phyloP scores from a whole-genome alignment of 2,113 vertebrate genomes.

The Gobio gobio region DNA sequence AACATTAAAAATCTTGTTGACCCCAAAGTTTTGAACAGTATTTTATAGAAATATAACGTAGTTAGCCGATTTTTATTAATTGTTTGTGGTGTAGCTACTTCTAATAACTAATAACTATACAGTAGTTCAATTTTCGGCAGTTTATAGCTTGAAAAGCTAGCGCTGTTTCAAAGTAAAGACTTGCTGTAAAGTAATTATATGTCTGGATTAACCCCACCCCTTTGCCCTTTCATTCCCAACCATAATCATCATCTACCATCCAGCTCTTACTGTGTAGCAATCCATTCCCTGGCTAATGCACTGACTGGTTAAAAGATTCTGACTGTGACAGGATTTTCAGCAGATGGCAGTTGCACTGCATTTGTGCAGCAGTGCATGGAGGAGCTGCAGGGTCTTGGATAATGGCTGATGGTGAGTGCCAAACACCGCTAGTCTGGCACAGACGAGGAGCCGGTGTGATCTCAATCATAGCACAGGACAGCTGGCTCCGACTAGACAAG shows the following conservation, averaged over 20 bases:
- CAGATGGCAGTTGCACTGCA: constrained; percentile 62
- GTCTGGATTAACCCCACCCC: background rate
- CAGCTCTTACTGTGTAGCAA: background rate
- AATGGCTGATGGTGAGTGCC: constrained; percentile 44
- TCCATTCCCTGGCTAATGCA: constrained; percentile 50
- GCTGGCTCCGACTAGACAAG: constrained; percentile 24
- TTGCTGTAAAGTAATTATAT: background rate
- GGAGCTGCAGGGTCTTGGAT: constrained; percentile 48
- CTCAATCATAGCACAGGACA: constrained; percentile 41
- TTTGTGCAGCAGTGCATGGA: constrained; percentile 57
- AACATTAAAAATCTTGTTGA: background rate
- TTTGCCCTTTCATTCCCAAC: constrained; percentile 7
- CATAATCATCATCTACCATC: constrained; percentile 34
- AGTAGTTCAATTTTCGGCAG: background rate
- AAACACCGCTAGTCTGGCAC: constrained; percentile 27
- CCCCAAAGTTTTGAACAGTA: background rate
- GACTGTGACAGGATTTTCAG: constrained; percentile 63
- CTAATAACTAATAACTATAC: background rate
- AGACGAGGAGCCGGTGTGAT: constrained; percentile 11
- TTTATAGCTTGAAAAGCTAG: background rate
- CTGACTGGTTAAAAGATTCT: constrained; percentile 62
- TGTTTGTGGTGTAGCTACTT: background rate
- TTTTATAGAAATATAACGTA: background rate
- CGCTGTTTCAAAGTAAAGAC: background rate
- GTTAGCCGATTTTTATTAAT: background rate